phyloP scores from a whole-genome alignment of 2,888 invertebrate species.

The Dasypolia templi region DNA sequence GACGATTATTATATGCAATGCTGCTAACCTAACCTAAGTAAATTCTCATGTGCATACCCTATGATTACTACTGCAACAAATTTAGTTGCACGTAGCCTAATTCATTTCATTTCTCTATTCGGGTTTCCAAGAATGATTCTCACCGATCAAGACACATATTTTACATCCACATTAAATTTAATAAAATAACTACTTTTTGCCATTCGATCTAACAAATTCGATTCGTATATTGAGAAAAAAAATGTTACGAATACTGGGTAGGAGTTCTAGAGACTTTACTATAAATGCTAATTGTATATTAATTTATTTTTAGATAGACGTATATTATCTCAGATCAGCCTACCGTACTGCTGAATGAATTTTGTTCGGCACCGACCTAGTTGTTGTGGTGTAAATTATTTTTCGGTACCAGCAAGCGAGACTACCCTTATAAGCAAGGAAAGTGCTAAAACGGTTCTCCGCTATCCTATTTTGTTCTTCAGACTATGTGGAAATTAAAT shows the following conservation, averaged over 20 bases:
- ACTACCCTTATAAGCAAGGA: neutral
- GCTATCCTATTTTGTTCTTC: neutral
- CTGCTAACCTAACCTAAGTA: too few relatives aligned
- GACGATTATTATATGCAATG: neutral
- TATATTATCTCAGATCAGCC: neutral
- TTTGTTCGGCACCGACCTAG: too few relatives aligned
- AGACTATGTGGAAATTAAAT: neutral
- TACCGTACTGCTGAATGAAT: neutral
- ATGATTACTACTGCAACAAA: too few relatives aligned
- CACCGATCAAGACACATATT: too few relatives aligned
- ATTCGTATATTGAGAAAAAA: neutral
- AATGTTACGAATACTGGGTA: neutral
- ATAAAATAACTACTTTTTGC: too few relatives aligned
- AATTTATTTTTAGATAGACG: neutral
- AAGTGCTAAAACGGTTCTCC: neutral
- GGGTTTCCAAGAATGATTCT: too few relatives aligned
- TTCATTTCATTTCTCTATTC: too few relatives aligned
- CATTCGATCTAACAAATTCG: too few relatives aligned
- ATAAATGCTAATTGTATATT: neutral
- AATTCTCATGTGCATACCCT: too few relatives aligned
- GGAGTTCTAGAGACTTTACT: too few relatives aligned
- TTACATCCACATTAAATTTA: too few relatives aligned
- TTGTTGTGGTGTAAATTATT: neutral
- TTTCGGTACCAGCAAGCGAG: neutral
- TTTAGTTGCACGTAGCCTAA: too few relatives aligned